These are phyloP conservation scores for Sebastes cheni DNA, from an alignment of 2,797 vertebrate species.

Conservation along the genomic window DNA sequence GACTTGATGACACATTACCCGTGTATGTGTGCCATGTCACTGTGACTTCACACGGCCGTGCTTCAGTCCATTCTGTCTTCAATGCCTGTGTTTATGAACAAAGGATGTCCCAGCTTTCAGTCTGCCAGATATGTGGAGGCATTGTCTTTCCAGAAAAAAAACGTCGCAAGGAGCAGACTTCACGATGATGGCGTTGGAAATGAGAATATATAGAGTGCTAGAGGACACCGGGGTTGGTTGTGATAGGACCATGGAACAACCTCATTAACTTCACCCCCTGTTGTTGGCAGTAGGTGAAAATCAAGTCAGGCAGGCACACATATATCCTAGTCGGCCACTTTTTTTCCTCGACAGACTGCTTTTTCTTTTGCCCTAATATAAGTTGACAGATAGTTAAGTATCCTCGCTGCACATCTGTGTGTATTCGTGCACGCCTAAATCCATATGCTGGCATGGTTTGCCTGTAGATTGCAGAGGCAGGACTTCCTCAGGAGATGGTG, in stretches of 20 bases:
- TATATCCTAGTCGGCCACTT: constrained; percentile 37
- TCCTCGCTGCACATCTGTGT: constrained; percentile 44
- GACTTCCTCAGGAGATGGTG: constrained; percentile 34
- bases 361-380: constrained; percentile 67
- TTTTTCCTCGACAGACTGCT: constrained; percentile 52
- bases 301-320: constrained; percentile 65
- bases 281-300: constrained; percentile 68
- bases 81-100: constrained; percentile 41
- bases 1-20: constrained; percentile 16
- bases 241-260: constrained; percentile 69
- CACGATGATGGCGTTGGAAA: constrained; percentile 44
- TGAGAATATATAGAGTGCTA: constrained; percentile 54
- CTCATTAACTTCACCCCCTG: constrained; percentile 74
- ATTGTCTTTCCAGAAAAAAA: constrained; percentile 51
- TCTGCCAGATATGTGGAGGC: constrained; percentile 15
- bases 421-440: constrained; percentile 15
- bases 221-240: constrained; percentile 57
- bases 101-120: constrained; percentile 37
- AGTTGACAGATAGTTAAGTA: constrained; percentile 76
- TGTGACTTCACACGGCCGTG: constrained; percentile 28
- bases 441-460: constrained; percentile 35
- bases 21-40: constrained; percentile 36
- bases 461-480: constrained; percentile 42
- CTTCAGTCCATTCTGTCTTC: constrained; percentile 40
- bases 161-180: constrained; percentile 31